These are phyloP conservation scores for Delichon dasypus DNA, from an alignment of 2,797 vertebrate genomes.

Conservation along the genomic window DNA sequence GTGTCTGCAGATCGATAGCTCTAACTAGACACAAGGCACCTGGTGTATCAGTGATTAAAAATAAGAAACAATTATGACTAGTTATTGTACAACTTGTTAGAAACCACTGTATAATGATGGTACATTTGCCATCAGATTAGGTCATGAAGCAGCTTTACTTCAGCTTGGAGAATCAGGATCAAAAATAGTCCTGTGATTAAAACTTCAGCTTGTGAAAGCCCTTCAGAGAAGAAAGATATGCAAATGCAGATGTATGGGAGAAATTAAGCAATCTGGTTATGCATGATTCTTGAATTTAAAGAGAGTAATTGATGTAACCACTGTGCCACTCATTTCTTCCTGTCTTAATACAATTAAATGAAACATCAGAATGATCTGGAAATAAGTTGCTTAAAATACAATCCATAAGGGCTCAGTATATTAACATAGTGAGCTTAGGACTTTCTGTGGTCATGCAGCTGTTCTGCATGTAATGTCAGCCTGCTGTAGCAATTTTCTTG, in stretches of 20 bases:
- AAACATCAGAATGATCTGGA: neutral
- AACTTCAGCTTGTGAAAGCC: constrained; percentile 53
- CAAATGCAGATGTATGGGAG: constrained; percentile 19
- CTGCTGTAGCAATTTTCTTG: neutral
- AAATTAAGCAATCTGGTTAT: constrained; percentile 26
- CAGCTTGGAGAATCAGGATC: constrained; percentile 33
- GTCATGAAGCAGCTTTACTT: constrained; percentile 42
- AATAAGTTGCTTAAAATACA: constrained; percentile 8
- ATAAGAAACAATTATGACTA: neutral
- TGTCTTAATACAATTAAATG: constrained; percentile 3
- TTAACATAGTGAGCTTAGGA: neutral
- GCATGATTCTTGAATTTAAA: neutral
- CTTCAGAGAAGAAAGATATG: constrained; percentile 39
- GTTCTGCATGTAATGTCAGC: neutral
- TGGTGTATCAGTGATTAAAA: neutral
- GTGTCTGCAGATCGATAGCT: neutral
- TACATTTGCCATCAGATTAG: constrained; percentile 16
- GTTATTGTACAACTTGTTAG: neutral
- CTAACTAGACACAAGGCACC: neutral
- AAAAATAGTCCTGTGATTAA: constrained; percentile 62
- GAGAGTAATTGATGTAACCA: constrained; percentile 8
- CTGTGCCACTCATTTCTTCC: neutral
- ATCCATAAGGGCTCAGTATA: neutral
- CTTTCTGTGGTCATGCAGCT: neutral
- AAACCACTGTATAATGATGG: neutral